Base-by-base conservation (phyloP, 2,888 invertebrate species). In the Eilema depressum region DNA sequence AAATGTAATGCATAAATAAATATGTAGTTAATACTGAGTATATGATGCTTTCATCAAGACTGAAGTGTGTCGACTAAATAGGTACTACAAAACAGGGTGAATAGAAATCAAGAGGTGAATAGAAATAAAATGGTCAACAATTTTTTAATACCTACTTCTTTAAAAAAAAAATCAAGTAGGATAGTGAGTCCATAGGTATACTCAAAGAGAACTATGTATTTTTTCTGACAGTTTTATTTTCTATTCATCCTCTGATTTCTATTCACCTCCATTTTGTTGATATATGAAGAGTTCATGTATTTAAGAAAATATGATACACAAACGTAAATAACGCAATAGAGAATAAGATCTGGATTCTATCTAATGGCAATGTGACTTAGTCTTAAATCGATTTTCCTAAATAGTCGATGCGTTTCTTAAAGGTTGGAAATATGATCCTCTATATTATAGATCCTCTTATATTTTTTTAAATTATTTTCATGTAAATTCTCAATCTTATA, bases 401-500 rank as follows among this genome's bases (percentile, higher is more conserved):
- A 62, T 71, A 59, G n/a, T 75, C 68, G 63, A 71, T 68, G 69
- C 30, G 63, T 71, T 81, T 71, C 56, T 60, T n/a, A 28, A 20
- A 47, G 33, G 23, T 3, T 26, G n/a, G 56, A 69, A 41, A 47
- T 3, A 8, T 66, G 53, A n/a, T 75, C 75, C 75, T 71, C 75
- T n/a, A n/a, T n/a, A n/a, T n/a, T n/a, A n/a, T n/a, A 73, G 11
- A 71, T 71, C 37, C 59, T 70, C 0, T 69, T 73, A 69, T 41
- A 53, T 64, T 28, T 68, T 66, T 70, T 67, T 74, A 74, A 63
- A 41, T 74, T 72, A 66, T 71, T 78, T 70, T 75, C 73, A 70
- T 75, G 73, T 76, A 73, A 81, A 77, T 79, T 78, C 74, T 73
- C 68, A 69, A 75, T 81, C 69, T 78, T 81, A 61, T 71, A 85